Evolutionary conservation across 2,797 vertebrate species (phyloP), one percentile per base, ranked within the genome.

Genomic region (Sparidentex hasta): DNA sequence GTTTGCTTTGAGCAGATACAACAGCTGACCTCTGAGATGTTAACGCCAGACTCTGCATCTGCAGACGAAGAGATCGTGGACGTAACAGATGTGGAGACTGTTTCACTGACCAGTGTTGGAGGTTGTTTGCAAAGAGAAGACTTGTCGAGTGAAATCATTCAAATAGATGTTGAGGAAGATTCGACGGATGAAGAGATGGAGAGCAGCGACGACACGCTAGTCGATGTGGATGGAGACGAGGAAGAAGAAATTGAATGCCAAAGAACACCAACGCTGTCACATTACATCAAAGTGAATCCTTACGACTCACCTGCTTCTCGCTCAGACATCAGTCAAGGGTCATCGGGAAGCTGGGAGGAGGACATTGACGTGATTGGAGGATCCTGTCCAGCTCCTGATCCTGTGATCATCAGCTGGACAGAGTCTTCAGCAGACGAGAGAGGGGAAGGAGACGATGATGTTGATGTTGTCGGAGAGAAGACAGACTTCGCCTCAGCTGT

Each of bases 321-420:
- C 13, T 43, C 62, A 27, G 20, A 61, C 16, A 14, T 13, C 41
- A 57, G 11, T 1, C 23, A 12, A 21, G 38, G 20, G 4, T 74
- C 68, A 7, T 44, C 44, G 2, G 72, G 67, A 58, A 67, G 69
- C 59, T 7, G 33, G 16, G 83, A 20, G 0, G 84, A 80, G 18
- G 87, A 89, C 27, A 29, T 93, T 0, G 92, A 93, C 7, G 90
- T 94, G 67, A 61, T 79, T 0, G 89, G 86, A 70, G 65, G 57
- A 2, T 80, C 41, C 48, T 69, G 81, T 64, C 87, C 87, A 0
- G 0, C 2, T 18, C 84, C 87, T 1, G 65, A 80, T 20, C 78
- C 79, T 0, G 74, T 83, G 50, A 25, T 59, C 47, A 83, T 90
- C 71, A 70, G 2, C 81, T 89, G 86, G 90, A 78, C 71, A 0